Percentiles rank a stretch among this genome's conserved stretches.
phyloP scores from a whole-genome alignment of 1,140 invertebrate genomes.

The Grapholita molesta region DNA sequence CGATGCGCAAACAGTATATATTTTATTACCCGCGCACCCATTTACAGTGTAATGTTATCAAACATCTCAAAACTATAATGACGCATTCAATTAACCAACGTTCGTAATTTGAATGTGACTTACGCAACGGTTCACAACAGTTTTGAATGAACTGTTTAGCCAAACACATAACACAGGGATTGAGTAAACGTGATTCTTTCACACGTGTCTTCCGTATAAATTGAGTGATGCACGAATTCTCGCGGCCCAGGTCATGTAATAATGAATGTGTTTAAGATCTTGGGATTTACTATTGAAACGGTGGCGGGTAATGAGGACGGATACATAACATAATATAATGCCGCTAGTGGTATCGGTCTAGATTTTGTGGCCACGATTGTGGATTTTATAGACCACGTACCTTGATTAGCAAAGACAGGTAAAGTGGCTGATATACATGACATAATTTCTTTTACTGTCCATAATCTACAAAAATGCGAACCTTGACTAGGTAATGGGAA shows the following conservation, averaged over 20 bases:
- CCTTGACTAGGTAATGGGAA: too few relatives aligned
- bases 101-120: slow-evolving; percentile 23
- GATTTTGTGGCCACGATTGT: too few relatives aligned
- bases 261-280: slow-evolving; percentile 14
- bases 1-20: neutral
- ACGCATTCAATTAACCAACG: slow-evolving; percentile 29
- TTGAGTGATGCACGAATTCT: slow-evolving; percentile 17
- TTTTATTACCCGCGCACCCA: slow-evolving; percentile 7
- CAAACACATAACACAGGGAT: slow-evolving; percentile 22
- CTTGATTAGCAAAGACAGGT: too few relatives aligned
- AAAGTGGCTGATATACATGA: too few relatives aligned
- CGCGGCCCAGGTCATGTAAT: slow-evolving; percentile 18
- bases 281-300: neutral
- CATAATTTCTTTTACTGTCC: too few relatives aligned
- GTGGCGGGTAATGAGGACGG: neutral
- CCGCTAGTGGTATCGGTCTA: neutral
- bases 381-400: too few relatives aligned
- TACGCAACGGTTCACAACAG: slow-evolving; percentile 28
- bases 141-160: slow-evolving; percentile 27
- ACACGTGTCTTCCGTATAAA: slow-evolving; percentile 22
- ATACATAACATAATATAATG: too few relatives aligned
- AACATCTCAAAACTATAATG: slow-evolving; percentile 23
- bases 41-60: slow-evolving; percentile 16
- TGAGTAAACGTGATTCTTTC: slow-evolving; percentile 20
- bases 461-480: too few relatives aligned